Conservation (phyloP, 2,888 invertebrate genomes). For the Drosophila longiperda region DNA sequence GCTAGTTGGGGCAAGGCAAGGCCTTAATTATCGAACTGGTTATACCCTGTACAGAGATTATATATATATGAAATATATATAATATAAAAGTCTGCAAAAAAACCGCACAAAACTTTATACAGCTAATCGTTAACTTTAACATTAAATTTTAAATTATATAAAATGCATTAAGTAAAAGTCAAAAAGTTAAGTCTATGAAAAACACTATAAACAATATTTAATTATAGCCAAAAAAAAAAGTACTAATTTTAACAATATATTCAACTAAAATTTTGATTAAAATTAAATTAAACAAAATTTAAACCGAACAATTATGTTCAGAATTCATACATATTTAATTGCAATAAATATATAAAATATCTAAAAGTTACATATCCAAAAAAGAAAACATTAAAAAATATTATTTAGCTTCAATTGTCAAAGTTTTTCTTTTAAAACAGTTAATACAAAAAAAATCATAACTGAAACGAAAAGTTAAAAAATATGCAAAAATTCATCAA, state of each 20-base stretch:
- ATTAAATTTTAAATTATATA: not conserved
- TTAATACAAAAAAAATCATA: not conserved
- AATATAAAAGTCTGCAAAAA: not conserved
- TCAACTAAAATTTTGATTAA: not conserved
- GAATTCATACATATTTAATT: not conserved
- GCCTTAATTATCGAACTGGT: slow-evolving; percentile 9
- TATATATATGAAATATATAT: no score
- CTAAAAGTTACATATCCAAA: not conserved
- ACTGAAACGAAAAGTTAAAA: not conserved
- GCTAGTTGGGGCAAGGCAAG: slow-evolving; percentile 14
- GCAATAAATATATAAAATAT: not conserved
- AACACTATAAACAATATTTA: no score
- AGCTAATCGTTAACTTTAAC: not conserved
- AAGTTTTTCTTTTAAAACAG: not conserved
- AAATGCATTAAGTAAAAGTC: no score
- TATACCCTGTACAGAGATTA: slow-evolving; percentile 17
- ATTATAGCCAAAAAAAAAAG: not conserved
- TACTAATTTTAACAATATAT: not conserved
- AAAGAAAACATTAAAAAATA: not conserved
- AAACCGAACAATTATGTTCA: not conserved
- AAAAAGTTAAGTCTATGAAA: no score
- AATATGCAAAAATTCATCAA: not conserved
- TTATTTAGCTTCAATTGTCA: not conserved
- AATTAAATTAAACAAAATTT: not conserved
- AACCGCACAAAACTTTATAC: not conserved